phyloP scores from a whole-genome alignment of 2,888 invertebrate species.

The Diploptera punctata region DNA sequence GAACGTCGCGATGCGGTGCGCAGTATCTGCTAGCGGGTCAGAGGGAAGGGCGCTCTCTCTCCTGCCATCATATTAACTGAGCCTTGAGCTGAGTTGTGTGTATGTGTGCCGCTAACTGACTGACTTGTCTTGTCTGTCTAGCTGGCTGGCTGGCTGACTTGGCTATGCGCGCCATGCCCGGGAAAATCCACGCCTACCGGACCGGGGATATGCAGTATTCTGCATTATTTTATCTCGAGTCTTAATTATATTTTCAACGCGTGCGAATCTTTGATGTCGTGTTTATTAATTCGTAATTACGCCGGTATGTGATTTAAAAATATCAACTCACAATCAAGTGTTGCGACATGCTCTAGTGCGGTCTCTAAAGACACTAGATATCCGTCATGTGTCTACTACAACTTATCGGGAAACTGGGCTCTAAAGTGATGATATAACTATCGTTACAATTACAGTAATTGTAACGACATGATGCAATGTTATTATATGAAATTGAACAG shows the following conservation, averaged over 20 bases:
- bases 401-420: too few species aligned
- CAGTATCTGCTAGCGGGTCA: conserved; percentile 12
- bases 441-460: too few species aligned
- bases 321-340: too few species aligned
- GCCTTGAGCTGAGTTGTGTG: conserved; percentile 9
- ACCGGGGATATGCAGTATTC: neutral
- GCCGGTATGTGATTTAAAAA: too few species aligned
- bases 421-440: too few species aligned
- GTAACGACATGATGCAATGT: too few species aligned
- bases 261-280: neutral
- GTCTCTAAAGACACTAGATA: too few species aligned
- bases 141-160: neutral
- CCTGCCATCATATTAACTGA: conserved; percentile 11
- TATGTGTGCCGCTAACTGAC: neutral
- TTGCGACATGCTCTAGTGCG: too few species aligned
- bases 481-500: too few species aligned
- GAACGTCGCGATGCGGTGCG: conserved; percentile 15
- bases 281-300: too few species aligned
- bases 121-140: neutral
- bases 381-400: too few species aligned
- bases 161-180: conserved; percentile 1
- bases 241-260: neutral
- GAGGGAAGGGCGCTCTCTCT: neutral
- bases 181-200: neutral
- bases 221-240: neutral